Percentiles rank a stretch among this genome's conserved stretches.
Conservation (phyloP, 2,113 vertebrate species). For the Paradisaea rubra region DNA sequence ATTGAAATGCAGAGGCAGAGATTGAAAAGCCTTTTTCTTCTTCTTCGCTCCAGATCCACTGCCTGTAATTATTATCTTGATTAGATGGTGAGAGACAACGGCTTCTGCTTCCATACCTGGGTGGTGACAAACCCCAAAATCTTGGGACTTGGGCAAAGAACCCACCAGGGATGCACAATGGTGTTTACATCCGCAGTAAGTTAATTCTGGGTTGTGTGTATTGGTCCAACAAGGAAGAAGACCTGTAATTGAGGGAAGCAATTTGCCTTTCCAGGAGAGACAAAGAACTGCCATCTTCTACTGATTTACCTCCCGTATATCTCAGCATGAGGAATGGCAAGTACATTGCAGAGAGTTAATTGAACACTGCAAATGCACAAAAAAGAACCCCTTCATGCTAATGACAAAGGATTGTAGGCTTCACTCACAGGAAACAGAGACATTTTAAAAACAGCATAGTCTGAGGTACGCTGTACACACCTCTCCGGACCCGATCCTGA, state of each 20-base stretch:
- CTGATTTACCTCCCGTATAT: constrained; percentile 49
- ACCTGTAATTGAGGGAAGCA: constrained; percentile 20
- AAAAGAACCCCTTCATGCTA: neutral
- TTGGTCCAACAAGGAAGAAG: constrained; percentile 1
- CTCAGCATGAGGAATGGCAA: constrained; percentile 28
- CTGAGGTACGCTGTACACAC: neutral
- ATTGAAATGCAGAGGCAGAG: constrained; percentile 69
- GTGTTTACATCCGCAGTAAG: constrained; percentile 6
- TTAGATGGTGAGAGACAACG: constrained; percentile 55
- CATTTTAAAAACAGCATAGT: neutral
- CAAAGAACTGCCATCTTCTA: constrained; percentile 34
- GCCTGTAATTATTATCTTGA: constrained; percentile 66
- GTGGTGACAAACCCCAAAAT: constrained; percentile 1
- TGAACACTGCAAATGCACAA: constrained; percentile 48
- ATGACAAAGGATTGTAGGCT: neutral
- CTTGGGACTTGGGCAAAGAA: neutral
- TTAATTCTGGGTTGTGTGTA: constrained; percentile 14
- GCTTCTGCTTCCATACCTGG: neutral
- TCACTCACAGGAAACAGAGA: neutral
- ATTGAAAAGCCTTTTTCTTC: constrained; percentile 69
- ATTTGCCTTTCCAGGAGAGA: constrained; percentile 53
- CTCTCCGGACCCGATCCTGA: neutral
- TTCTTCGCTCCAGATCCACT: constrained; percentile 33
- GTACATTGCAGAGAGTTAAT: constrained; percentile 49
- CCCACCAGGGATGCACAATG: neutral